These are phyloP conservation scores for Phocides pigmalion DNA, from an alignment of 1,140 invertebrate genomes.

Conservation along the genomic window DNA sequence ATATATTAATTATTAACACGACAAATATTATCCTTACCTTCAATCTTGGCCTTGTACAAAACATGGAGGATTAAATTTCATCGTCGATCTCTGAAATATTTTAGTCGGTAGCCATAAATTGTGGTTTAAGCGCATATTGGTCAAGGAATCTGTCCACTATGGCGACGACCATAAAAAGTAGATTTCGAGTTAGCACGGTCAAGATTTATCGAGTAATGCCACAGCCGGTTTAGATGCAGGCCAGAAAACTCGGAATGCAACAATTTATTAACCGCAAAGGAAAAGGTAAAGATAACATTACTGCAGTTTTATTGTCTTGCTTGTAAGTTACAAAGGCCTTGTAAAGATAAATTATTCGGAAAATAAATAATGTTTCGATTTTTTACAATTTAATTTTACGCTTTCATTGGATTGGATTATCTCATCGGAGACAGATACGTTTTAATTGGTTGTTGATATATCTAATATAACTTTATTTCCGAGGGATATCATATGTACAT, in stretches of 20 bases:
- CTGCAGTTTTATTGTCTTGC: constrained; percentile 34
- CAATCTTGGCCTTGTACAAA: constrained; percentile 79
- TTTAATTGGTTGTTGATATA: no score
- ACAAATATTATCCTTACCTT: no score
- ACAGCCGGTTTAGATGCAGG: constrained; percentile 58
- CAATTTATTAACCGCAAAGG: constrained; percentile 53
- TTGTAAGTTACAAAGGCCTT: constrained; percentile 15
- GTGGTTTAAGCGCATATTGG: constrained; percentile 59
- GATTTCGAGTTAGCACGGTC: constrained; percentile 63
- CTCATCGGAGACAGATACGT: no score
- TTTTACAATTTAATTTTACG: no score
- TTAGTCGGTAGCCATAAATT: constrained; percentile 55
- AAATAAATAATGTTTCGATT: constrained; percentile 2
- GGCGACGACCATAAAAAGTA: constrained; percentile 68
- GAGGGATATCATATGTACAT: background rate
- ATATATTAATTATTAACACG: no score
- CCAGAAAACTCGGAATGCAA: constrained; percentile 57
- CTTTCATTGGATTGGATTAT: no score
- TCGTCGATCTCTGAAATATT: constrained; percentile 58
- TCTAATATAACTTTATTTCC: no score
- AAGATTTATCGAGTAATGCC: constrained; percentile 68
- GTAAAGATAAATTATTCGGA: constrained; percentile 13
- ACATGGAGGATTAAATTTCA: constrained; percentile 34
- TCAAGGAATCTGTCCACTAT: constrained; percentile 64
- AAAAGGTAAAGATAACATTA: constrained; percentile 45